These are phyloP conservation scores for Leptinotarsa defecta DNA, from an alignment of 1,140 invertebrate species.

Conservation along the genomic window DNA sequence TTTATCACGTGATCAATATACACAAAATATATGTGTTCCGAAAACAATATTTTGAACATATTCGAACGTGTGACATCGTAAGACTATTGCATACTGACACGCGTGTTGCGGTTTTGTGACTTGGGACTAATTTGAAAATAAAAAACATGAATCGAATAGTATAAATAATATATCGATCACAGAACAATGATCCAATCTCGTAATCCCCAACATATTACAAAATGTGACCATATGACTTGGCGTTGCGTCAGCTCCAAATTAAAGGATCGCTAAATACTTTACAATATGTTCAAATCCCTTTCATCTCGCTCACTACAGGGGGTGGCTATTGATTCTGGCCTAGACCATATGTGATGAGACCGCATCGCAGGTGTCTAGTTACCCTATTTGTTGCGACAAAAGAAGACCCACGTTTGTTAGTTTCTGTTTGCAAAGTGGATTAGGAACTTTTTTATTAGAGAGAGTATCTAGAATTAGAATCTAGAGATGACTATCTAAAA, in stretches of 20 bases:
- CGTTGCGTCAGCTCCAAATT: constrained; percentile 17
- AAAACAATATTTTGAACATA: no score
- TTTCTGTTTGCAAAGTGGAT: constrained; percentile 8
- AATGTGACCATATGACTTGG: constrained; percentile 8
- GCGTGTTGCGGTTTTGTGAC: no score
- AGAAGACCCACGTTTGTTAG: constrained; percentile 20
- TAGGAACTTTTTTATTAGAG: constrained; percentile 2
- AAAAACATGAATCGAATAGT: no score
- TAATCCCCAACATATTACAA: background rate
- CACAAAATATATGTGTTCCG: no score
- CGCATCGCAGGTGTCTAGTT: constrained; percentile 34
- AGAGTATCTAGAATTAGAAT: constrained; percentile 10
- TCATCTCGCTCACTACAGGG: constrained; percentile 2
- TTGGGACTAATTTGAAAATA: no score
- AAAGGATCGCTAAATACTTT: constrained; percentile 34
- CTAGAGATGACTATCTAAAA: background rate
- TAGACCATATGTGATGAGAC: constrained; percentile 40
- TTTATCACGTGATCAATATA: no score
- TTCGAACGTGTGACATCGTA: no score
- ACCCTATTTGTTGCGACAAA: background rate
- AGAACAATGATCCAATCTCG: background rate
- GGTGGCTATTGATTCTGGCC: constrained; percentile 40
- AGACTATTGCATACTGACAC: no score
- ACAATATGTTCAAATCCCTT: constrained; percentile 36
- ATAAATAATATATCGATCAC: background rate